A percentile compares a stretch with the other conserved stretches of the same genome.
phyloP scores from a whole-genome alignment of 2,113 vertebrate genomes.

The Girardinichthys multiradiatus region DNA sequence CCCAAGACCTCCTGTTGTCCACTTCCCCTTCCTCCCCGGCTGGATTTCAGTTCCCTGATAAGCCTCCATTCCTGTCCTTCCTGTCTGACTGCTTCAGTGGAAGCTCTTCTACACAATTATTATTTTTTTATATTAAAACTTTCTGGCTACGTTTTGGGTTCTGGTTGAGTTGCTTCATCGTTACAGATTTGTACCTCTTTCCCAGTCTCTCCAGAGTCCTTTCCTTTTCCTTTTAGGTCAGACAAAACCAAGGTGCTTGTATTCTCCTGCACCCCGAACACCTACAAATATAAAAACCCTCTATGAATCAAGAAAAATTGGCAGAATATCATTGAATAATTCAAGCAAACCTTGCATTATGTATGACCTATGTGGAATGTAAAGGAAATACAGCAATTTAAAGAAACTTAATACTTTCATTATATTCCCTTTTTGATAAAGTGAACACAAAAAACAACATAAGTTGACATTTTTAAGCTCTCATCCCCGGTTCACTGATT shows the following conservation, averaged over 20 bases:
- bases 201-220: constrained; percentile 76
- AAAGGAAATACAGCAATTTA: neutral
- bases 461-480: neutral
- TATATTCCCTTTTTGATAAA: neutral
- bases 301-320: neutral
- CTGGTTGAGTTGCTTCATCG: too few species aligned
- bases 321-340: neutral
- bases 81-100: too few species aligned
- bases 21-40: too few species aligned
- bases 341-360: neutral
- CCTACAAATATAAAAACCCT: constrained; percentile 73
- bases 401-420: constrained; percentile 3
- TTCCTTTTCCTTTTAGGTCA: constrained; percentile 75
- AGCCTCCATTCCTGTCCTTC: too few species aligned
- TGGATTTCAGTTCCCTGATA: too few species aligned
- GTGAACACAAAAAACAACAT: neutral
- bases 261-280: constrained; percentile 93
- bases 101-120: too few species aligned
- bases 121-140: too few species aligned
- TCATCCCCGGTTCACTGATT: neutral
- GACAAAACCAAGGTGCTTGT: constrained; percentile 63
- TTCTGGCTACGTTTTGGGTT: too few species aligned
- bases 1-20: too few species aligned
- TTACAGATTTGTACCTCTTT: constrained; percentile 83
- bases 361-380: neutral